Conservation (phyloP, 2,797 vertebrate species). For the Hemitrygon akajei region DNA sequence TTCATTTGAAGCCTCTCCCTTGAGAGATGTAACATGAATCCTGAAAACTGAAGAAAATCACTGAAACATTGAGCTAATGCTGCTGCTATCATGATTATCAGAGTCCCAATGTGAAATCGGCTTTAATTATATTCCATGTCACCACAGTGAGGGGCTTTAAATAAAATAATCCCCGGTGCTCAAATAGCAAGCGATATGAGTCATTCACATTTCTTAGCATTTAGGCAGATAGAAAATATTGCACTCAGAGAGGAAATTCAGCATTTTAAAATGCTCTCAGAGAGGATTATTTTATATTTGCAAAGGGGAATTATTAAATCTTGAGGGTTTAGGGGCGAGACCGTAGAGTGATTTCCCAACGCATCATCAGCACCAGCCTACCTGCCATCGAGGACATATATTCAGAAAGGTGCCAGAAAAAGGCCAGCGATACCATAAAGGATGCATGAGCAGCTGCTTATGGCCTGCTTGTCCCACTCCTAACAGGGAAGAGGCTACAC, state of each 20-base stretch:
- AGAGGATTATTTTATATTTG: background rate
- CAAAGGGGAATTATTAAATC: background rate
- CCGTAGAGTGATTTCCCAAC: background rate
- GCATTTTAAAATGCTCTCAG: background rate
- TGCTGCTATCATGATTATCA: conserved; percentile 4
- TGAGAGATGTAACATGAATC: conserved; percentile 7
- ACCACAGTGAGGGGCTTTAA: background rate
- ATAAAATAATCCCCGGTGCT: background rate
- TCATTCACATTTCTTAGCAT: background rate
- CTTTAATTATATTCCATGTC: conserved; percentile 14
- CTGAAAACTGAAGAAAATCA: background rate
- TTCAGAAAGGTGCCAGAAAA: too few relatives aligned
- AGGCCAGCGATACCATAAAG: too few relatives aligned
- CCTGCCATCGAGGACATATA: too few relatives aligned
- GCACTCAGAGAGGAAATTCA: background rate
- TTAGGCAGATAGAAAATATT: background rate
- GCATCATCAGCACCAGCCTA: too few relatives aligned
- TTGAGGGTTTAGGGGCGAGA: background rate
- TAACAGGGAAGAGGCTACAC: too few relatives aligned
- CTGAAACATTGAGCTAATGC: background rate
- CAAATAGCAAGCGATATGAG: conserved; percentile 17
- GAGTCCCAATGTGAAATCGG: background rate
- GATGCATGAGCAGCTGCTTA: too few relatives aligned
- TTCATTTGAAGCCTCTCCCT: conserved; percentile 13
- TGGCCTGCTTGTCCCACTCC: too few relatives aligned